Evolutionary conservation across 2,888 invertebrate species (phyloP).

Genomic region (Crepidodera aurea): DNA sequence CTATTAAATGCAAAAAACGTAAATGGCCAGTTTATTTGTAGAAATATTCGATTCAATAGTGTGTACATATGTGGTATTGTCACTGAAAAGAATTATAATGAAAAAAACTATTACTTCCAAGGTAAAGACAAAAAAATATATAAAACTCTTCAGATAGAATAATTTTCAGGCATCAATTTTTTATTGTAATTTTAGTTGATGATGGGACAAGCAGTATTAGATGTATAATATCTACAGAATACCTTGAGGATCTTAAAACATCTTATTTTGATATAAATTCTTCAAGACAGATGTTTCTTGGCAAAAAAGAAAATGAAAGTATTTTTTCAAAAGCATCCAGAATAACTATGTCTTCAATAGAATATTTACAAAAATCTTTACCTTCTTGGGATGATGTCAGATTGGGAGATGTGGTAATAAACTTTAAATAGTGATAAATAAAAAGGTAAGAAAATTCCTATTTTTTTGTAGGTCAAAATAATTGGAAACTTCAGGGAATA

Average conservation of each 20-base stretch:
- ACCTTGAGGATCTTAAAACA: background rate
- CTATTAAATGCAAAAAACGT: conserved; percentile 28
- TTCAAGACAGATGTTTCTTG: background rate
- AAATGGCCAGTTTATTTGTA: conserved; percentile 25
- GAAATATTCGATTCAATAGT: conserved; percentile 19
- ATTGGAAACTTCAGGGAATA: conserved; percentile 26
- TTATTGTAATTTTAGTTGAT: conserved; percentile 32
- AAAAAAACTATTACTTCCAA: conserved; percentile 27
- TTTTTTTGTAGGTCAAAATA: conserved; percentile 28
- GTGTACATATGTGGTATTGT: conserved; percentile 34
- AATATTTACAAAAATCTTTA: background rate
- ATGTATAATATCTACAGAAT: conserved; percentile 31
- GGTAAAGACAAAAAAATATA: conserved; percentile 15
- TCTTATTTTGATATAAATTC: background rate
- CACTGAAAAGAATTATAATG: conserved; percentile 16
- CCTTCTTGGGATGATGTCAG: background rate
- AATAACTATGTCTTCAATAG: background rate
- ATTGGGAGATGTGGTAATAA: conserved; percentile 13
- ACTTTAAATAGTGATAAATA: no score
- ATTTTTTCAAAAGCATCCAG: background rate
- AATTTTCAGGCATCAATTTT: no score
- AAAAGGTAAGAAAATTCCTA: no score
- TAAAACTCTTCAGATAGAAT: background rate
- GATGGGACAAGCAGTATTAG: conserved; percentile 36
- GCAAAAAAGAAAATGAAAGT: background rate